Percentiles rank a stretch among this genome's conserved stretches.
Evolutionary conservation across 2,113 vertebrate genomes (phyloP).

Genomic region (Falcunculus frontatus): DNA sequence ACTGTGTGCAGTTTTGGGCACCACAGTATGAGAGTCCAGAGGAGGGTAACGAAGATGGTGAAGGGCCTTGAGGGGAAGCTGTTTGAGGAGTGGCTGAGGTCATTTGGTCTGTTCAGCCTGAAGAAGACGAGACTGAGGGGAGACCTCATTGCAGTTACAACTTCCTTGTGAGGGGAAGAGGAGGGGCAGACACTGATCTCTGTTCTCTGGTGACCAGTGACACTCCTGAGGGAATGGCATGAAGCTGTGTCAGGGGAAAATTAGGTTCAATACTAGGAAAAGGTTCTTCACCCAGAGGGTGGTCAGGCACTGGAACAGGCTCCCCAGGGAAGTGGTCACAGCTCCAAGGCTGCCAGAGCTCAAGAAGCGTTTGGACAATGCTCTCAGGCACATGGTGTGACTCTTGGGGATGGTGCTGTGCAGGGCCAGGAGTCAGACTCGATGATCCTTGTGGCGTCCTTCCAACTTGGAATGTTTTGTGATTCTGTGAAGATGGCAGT

Average conservation of each 20-base stretch:
- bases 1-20: neutral
- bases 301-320: neutral
- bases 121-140: neutral
- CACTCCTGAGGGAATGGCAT: neutral
- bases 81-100: fast-evolving
- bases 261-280: neutral
- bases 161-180: neutral
- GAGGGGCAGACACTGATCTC: neutral
- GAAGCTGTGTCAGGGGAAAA: neutral
- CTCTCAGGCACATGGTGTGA: neutral
- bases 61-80: neutral
- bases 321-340: neutral
- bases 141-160: too few relatives aligned
- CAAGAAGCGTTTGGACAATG: neutral
- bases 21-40: neutral
- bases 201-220: neutral
- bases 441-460: neutral
- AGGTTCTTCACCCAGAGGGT: neutral
- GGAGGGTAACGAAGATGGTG: too few relatives aligned
- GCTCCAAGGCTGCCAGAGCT: neutral
- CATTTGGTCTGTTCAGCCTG: neutral
- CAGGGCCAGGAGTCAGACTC: neutral
- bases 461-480: neutral
- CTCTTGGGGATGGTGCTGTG: neutral
- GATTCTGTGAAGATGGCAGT: neutral